Evolutionary conservation across 2,113 vertebrate species (phyloP), one percentile per base, ranked within the genome.

Genomic region (Protobothrops mucrosquamatus): DNA sequence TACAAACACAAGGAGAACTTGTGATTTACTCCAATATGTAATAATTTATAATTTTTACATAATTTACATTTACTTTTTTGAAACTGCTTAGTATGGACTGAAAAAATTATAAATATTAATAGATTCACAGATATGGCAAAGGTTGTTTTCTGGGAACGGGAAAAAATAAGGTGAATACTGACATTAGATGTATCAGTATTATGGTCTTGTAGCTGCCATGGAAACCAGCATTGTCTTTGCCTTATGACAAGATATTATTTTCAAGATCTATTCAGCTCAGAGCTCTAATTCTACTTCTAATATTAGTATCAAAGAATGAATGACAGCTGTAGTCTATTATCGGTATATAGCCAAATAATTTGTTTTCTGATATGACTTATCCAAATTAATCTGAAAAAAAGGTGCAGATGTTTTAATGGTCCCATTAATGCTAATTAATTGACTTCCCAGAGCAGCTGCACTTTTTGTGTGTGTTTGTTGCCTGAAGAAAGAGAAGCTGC

Each of bases 31-130:
- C 48, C 0, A 92, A 85, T 95, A 96, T 85, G 93, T 95, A 94
- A 93, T n/a, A 95, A 87, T 96, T 94, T 96, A 96, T 96, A 95
- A 55, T 95, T 96, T 97, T 95, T 64, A 94, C 95, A 92, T 94
- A 94, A 94, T 95, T 93, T 95, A 69, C 29, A 34, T 69, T 69
- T 34, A 69, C 89, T 95, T 54, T 93, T 95, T 51, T 59, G 94
- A 4, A 94, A 91, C 93, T 85, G 94, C 92, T 96, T 95, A 92
- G 59, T 93, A 0, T 93, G 64, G 90, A 81, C 48, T 95, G 91
- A 93, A 94, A 85, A 11, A 93, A 93, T 34, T 94, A 94, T 93
- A 96, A 97, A 96, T 97, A 96, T 94, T 94, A 94, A 92, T 94
- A 51, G 93, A 94, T 90, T 95, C 93, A 96, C 89, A 97, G 95